Evolutionary conservation across 2,113 vertebrate genomes (phyloP), one percentile per base, ranked within the genome.

Genomic region (Hippocampus comes): DNA sequence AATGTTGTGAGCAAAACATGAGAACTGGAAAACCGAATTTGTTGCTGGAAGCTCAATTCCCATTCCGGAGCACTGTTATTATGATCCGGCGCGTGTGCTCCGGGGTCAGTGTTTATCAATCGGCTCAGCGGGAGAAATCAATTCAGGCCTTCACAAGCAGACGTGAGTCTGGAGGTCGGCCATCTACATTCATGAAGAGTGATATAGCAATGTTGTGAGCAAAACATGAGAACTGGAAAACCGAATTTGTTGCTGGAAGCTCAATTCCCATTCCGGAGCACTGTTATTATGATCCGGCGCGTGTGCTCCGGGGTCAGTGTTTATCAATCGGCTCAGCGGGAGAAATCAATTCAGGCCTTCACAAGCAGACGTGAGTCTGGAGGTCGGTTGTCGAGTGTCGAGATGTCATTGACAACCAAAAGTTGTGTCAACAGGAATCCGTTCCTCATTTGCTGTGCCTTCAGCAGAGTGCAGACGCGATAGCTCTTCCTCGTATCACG

Each of bases 51-150:
- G 71, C 60, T 72, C 77, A 69, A 73, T 77, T 82, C 70, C 69
- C 56, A 64, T 79, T 75, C 73, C 69, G 74, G 8, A 64, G 68
- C 63, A 70, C 53, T 8, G 65, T 68, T 65, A 59, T 65, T 74
- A 77, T 6, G 34, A 34, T 71, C 69, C 61, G 69, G 65, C 76
- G 72, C 66, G 63, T 72, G 70, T 86, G 78, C 86, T 86, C 84
- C 82, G 91, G 84, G 87, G 87, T 87, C 87, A 85, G 72, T 81
- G 73, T 66, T 79, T 85, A 90, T 90, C 81, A 88, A 88, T 87
- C 74, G 67, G 70, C 72, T 78, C 71, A 71, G 51, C 71, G 69
- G 59, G 68, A 65, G 41, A 86, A 90, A 89, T 92, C 88, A 88
- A 83, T 90, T 43, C 41, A 72, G 59, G 79, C 15, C 63, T 30